Conservation (phyloP, 2,797 vertebrate genomes). For the Rhabdophis nuchalis region DNA sequence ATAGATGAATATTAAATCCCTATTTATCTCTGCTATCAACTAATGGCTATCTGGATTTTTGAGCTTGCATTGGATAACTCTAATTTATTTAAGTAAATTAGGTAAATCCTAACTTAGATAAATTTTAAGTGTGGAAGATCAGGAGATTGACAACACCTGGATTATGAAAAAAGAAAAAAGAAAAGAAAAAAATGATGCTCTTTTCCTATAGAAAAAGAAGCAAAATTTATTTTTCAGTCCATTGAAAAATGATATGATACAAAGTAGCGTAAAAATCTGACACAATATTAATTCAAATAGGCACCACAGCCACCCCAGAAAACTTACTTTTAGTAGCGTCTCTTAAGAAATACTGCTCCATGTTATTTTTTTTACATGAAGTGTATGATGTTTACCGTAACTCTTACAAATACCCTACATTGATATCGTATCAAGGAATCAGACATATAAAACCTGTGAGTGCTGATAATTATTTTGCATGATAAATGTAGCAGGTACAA, state of each 20-base stretch:
- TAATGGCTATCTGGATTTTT: neutral
- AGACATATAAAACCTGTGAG: neutral
- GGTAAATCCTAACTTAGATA: neutral
- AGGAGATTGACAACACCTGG: neutral
- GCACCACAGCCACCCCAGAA: neutral
- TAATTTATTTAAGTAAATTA: neutral
- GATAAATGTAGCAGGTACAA: neutral
- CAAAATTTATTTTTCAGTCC: neutral
- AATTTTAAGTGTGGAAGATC: neutral
- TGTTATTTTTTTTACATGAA: neutral
- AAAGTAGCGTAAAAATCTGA: neutral
- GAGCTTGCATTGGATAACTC: neutral
- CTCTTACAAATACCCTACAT: neutral
- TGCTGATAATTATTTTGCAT: neutral
- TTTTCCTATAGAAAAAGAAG: neutral
- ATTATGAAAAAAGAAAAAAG: neutral
- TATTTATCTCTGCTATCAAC: neutral
- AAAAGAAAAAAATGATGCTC: neutral
- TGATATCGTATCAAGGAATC: neutral
- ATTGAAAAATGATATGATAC: neutral
- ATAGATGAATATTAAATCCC: neutral
- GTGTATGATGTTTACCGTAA: neutral
- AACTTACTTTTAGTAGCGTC: neutral
- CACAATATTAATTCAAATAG: neutral
- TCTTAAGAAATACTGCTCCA: neutral